Evolutionary conservation across 2,888 invertebrate species (phyloP).

Genomic region (Corythucha ciliata): DNA sequence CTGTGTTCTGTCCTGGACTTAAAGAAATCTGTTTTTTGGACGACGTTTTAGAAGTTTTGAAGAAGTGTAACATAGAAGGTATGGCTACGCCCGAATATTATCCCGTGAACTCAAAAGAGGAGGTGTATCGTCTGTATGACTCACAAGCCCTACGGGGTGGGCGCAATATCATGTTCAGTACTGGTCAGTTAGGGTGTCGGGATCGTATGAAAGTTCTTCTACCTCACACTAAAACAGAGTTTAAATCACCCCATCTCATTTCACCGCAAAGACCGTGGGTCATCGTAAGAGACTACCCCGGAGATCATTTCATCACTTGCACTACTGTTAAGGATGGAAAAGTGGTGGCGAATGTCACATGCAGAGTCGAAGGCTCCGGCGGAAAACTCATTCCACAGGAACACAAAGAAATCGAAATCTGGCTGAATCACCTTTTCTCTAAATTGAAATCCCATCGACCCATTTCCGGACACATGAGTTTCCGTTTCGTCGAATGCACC

Average conservation of each 20-base stretch:
- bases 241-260: constrained; percentile 60
- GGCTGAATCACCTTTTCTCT: constrained; percentile 63
- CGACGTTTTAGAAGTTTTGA: constrained; percentile 64
- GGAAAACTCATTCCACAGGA: constrained; percentile 58
- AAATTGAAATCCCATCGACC: constrained; percentile 54
- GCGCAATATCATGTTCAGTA: constrained; percentile 60
- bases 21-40: constrained; percentile 68
- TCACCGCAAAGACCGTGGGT: constrained; percentile 69
- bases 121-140: constrained; percentile 61
- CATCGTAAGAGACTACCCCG: constrained; percentile 63
- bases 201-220: constrained; percentile 60
- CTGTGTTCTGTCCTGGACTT: constrained; percentile 67
- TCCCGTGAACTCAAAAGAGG: constrained; percentile 56
- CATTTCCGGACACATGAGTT: constrained; percentile 69
- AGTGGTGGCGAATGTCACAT: constrained; percentile 71
- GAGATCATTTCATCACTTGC: constrained; percentile 69
- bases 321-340: constrained; percentile 70
- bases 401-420: constrained; percentile 54
- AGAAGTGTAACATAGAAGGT: constrained; percentile 57
- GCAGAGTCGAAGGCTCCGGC: constrained; percentile 48
- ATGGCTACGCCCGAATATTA: constrained; percentile 59
- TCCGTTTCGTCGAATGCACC: constrained; percentile 60
- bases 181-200: constrained; percentile 63
- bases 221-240: constrained; percentile 54
- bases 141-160: constrained; percentile 50